A percentile compares a stretch with the other conserved stretches of the same genome.
Conservation (phyloP, 1,140 invertebrate species). For the Copidosoma floridanum region DNA sequence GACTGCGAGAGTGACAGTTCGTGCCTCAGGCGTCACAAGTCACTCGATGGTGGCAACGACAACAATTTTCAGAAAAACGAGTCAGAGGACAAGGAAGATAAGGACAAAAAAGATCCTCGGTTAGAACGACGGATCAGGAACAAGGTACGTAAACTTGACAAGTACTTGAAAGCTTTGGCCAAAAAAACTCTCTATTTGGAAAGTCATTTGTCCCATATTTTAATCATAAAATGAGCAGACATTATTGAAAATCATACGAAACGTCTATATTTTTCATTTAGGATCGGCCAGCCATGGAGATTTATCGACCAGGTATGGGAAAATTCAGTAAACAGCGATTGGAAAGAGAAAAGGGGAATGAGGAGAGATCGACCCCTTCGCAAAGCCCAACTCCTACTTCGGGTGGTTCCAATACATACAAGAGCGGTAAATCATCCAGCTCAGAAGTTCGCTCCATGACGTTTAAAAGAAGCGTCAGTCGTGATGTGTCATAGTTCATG, state of each 20-base stretch:
- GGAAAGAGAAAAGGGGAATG: constrained; percentile 60
- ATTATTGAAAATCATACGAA: not conserved
- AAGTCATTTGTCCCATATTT: no score
- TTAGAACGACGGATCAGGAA: constrained; percentile 66
- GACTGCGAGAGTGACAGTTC: constrained; percentile 50
- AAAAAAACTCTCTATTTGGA: no score
- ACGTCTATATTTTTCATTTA: constrained; percentile 40
- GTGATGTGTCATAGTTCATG: constrained; percentile 42
- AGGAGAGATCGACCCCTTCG: constrained; percentile 47
- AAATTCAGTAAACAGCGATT: constrained; percentile 68
- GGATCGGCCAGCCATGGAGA: constrained; percentile 71
- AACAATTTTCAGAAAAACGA: constrained; percentile 60
- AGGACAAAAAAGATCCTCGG: constrained; percentile 60
- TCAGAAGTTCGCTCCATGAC: constrained; percentile 54
- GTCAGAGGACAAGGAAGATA: constrained; percentile 47
- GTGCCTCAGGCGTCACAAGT: constrained; percentile 58
- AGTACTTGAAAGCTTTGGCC: no score
- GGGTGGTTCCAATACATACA: constrained; percentile 29
- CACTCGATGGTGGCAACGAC: constrained; percentile 61
- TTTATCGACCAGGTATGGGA: constrained; percentile 74
- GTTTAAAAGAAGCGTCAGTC: constrained; percentile 53
- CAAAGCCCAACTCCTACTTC: constrained; percentile 48
- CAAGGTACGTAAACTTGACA: no score
- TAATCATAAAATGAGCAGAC: no score
- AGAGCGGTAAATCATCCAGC: constrained; percentile 35